Evolutionary conservation across 2,888 invertebrate genomes (phyloP), one percentile per base, ranked within the genome.

Genomic region (Saturnia japonica): DNA sequence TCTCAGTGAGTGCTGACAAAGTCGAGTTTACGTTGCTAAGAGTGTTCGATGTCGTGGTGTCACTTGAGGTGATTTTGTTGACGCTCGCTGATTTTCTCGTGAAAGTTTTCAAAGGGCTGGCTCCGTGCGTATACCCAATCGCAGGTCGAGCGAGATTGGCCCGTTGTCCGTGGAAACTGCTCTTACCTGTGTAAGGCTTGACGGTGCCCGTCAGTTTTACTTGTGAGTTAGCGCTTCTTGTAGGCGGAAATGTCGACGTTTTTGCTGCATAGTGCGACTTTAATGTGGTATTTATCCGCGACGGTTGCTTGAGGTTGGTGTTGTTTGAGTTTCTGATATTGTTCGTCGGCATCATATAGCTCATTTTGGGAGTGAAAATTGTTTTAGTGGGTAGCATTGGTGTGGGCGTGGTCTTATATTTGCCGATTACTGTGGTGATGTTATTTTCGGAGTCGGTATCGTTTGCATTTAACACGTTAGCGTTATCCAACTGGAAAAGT

Each of bases 261-360:
- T 93, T 94, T 0, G 90, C 81, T 22, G 88, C 91, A 76, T 90
- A 93, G 67, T 91, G 90, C 0, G 89, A 87, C 73, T 92, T 93
- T 1, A 88, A 51, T 0, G 85, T 85, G 0, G 88, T 77, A 77
- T 88, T 89, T 67, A 87, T 80, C 47, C 91, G 79, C 42, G 88
- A 86, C 66, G 87, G 90, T 45, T 91, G 88, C 75, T 94, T 94
- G 2, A 93, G 75, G 74, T 93, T 93, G 1, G 90, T 89, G 74
- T 90, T 91, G 80, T 85, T 88, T 4, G 93, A 84, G 74, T 94
- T 94, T 0, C 92, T 78, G 6, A 93, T 82, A 79, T 91, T 94
- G 81, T 91, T 91, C 0, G 94, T 94, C 0, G 94, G 94, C 80
- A 91, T 74, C 92, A 94, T 93, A 82, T 94, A 94, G 86, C 88